Conservation (phyloP, 2,888 invertebrate genomes). For the Adelphocoris suturalis region DNA sequence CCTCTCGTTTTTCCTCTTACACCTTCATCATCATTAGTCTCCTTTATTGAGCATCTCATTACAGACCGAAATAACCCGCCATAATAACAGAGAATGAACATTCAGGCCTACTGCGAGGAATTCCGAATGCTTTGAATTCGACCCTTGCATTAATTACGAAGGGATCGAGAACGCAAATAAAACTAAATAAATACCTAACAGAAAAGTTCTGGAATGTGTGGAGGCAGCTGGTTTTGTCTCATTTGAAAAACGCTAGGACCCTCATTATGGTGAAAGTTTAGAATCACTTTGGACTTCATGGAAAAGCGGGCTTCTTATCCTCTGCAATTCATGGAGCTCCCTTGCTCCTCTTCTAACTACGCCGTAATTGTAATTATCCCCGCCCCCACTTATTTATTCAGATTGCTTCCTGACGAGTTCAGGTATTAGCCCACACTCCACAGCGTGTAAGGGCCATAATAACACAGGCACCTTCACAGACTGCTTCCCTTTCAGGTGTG, state of each 20-base stretch:
- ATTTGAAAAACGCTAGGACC: conserved; percentile 32
- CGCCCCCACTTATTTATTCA: conserved; percentile 34
- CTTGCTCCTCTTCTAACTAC: conserved; percentile 29
- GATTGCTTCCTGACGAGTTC: conserved; percentile 49
- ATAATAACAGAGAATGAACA: too few relatives aligned
- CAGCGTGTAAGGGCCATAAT: background rate
- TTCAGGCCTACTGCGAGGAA: too few relatives aligned
- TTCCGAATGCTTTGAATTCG: too few relatives aligned
- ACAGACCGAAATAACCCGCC: too few relatives aligned
- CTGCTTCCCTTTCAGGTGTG: background rate
- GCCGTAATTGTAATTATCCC: conserved; percentile 50
- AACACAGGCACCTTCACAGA: background rate
- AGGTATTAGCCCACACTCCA: conserved; percentile 15
- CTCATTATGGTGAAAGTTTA: conserved; percentile 22
- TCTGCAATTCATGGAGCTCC: conserved; percentile 21
- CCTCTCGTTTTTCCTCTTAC: too few relatives aligned
- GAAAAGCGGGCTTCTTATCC: background rate
- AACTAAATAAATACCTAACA: background rate
- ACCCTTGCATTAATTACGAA: too few relatives aligned
- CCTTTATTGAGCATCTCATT: too few relatives aligned
- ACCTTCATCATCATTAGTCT: too few relatives aligned
- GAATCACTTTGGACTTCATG: conserved; percentile 16
- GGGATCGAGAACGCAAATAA: too few relatives aligned
- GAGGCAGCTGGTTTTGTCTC: background rate
- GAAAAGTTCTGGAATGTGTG: background rate